Conservation (phyloP, 92 coral and sea anemone species). For the Phenganax subtilis region DNA sequence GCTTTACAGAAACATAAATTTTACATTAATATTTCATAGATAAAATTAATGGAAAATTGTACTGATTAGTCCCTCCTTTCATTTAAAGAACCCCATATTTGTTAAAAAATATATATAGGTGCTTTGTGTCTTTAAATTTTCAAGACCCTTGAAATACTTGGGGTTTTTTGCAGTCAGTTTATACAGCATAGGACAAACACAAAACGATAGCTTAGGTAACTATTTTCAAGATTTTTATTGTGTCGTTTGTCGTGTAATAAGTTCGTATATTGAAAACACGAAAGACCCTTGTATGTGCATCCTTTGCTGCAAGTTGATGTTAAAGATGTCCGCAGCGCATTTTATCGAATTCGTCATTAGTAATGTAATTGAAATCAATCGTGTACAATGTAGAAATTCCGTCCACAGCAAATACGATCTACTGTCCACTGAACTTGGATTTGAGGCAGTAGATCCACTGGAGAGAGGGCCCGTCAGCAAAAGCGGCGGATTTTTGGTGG, state of each 20-base stretch:
- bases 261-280: slow-evolving; percentile 4
- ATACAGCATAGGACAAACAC: neutral
- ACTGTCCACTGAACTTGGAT: neutral
- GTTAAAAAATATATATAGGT: neutral
- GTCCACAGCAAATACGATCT: neutral
- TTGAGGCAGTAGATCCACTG: too few species aligned
- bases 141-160: neutral
- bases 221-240: neutral
- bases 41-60: slow-evolving; percentile 1
- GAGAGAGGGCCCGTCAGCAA: too few species aligned
- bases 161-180: neutral
- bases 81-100: neutral
- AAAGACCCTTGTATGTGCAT: neutral
- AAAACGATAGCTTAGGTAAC: neutral
- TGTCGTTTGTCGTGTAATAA: neutral
- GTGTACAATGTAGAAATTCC: neutral
- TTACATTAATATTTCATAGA: slow-evolving; percentile 20
- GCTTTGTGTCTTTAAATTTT: neutral
- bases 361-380: neutral
- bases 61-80: neutral
- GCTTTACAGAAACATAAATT: neutral
- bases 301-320: neutral
- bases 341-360: neutral
- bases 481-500: too few species aligned
- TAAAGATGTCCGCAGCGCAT: neutral